Evolutionary conservation across 2,888 invertebrate genomes (phyloP).

Genomic region (Spisula solida): DNA sequence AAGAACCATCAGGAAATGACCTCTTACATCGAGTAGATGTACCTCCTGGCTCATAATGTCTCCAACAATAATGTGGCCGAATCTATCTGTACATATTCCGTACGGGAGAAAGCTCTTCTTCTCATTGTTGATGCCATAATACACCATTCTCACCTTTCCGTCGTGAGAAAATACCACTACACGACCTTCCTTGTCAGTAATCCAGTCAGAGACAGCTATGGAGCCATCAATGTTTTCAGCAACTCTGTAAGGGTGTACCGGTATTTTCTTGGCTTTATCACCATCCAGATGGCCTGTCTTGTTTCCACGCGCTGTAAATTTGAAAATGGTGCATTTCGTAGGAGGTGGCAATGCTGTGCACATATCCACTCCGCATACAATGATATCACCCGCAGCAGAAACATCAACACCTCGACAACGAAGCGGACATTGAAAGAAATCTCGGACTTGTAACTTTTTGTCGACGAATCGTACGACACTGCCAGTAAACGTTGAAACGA

Average conservation of each 20-base stretch:
- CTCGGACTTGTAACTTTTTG: slow-evolving; percentile 59
- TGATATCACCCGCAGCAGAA: slow-evolving; percentile 59
- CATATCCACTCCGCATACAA: slow-evolving; percentile 69
- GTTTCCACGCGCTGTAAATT: slow-evolving; percentile 69
- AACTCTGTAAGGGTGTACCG: slow-evolving; percentile 68
- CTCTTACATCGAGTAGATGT: slow-evolving; percentile 66
- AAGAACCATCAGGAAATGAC: slow-evolving; percentile 66
- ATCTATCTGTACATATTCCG: slow-evolving; percentile 67
- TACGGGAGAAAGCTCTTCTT: slow-evolving; percentile 65
- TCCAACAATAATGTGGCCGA: slow-evolving; percentile 66
- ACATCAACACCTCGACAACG: slow-evolving; percentile 64
- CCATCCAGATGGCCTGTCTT: slow-evolving; percentile 69
- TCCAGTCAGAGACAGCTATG: slow-evolving; percentile 67
- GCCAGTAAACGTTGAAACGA: slow-evolving; percentile 66
- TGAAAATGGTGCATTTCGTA: slow-evolving; percentile 65
- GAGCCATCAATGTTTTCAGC: slow-evolving; percentile 71
- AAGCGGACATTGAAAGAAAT: slow-evolving; percentile 68
- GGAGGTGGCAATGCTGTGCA: slow-evolving; percentile 66
- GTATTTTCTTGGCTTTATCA: slow-evolving; percentile 64
- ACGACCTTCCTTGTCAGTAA: slow-evolving; percentile 69
- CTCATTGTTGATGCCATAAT: slow-evolving; percentile 60
- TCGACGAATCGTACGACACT: slow-evolving; percentile 60
- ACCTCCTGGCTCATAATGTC: slow-evolving; percentile 68
- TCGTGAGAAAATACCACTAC: slow-evolving; percentile 69
- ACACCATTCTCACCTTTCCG: slow-evolving; percentile 71